Evolutionary conservation across 1,140 invertebrate species (phyloP), one percentile per base, ranked within the genome.

Genomic region (Lepidotrigona ventralis): DNA sequence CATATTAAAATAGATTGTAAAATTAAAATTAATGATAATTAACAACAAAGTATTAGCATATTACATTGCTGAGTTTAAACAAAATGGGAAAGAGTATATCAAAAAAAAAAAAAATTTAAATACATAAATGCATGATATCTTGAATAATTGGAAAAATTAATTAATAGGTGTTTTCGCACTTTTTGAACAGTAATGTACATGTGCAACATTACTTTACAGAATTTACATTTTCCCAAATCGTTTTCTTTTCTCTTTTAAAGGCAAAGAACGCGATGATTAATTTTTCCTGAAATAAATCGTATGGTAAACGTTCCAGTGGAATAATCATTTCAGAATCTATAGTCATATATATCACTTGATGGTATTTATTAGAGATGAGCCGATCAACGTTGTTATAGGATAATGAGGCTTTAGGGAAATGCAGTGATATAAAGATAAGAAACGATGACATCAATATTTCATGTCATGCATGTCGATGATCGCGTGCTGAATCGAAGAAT

Each of bases 401-500:
- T 39, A 23, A 60, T 26, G 58, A 56, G 21, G 21, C 39, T 26
- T 68, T 33, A 33, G 26, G 19, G 23, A 29, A 39, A 21, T 33
- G 39, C 19, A 53, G 53, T 77, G 51, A 66, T 12, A 66, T 53
- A 54, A 68, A 66, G 68, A 68, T 12, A 29, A 54, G 54, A 4
- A 68, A 64, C 2, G 26, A 68, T 29, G 76, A 73, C 56, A 51
- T 15, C 21, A 53, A 60, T 33, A 29, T 63, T 19, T 56, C 2
- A 21, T 64, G 63, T 29, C 72, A 56, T 75, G 72, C 33, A 75
- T 23, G 17, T 63, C 19, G 29, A 66, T 68, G 14, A 64, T 39
- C 53, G 12, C 80, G 69, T 82, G 73, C 80, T 81, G 33, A 19
- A 68, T 68, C 26, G 11, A 54, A 33, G 21, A 17, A 74, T 23